These are phyloP conservation scores for Drosophila santomea DNA, from an alignment of 1,140 invertebrate genomes.

Conservation along the genomic window DNA sequence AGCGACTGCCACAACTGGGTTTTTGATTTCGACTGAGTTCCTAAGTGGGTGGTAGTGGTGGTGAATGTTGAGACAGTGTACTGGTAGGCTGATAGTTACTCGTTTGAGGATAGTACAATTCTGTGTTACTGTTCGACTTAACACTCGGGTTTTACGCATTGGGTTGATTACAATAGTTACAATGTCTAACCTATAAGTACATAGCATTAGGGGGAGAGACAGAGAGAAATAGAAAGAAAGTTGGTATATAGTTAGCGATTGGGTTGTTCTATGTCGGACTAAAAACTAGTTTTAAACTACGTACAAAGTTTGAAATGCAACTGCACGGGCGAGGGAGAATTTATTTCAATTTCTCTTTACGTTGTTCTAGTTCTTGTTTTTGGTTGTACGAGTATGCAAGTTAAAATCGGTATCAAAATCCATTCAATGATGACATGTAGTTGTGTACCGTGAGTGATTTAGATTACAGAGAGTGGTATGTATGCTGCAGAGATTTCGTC, in stretches of 20 bases:
- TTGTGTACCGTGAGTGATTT: slow-evolving; percentile 29
- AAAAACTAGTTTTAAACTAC: slow-evolving; percentile 60
- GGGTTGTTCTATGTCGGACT: slow-evolving; percentile 64
- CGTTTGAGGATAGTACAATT: slow-evolving; percentile 36
- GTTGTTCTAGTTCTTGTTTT: slow-evolving; percentile 13
- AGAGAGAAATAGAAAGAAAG: slow-evolving; percentile 79
- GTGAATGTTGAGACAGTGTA: slow-evolving; percentile 48
- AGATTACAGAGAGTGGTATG: slow-evolving; percentile 26
- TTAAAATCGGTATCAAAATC: slow-evolving; percentile 75
- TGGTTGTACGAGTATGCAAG: slow-evolving; percentile 32
- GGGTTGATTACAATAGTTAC: slow-evolving; percentile 66
- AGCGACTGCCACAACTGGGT: slow-evolving; percentile 46
- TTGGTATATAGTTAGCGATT: slow-evolving; percentile 70
- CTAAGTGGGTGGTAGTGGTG: slow-evolving; percentile 38
- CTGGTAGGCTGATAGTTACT: slow-evolving; percentile 53
- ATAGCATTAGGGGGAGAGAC: slow-evolving; percentile 71
- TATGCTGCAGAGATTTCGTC: slow-evolving; percentile 37
- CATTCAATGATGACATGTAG: slow-evolving; percentile 41
- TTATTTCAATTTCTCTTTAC: slow-evolving; percentile 15
- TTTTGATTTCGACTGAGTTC: slow-evolving; percentile 22
- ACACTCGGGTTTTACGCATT: slow-evolving; percentile 23
- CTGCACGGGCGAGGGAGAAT: slow-evolving; percentile 25
- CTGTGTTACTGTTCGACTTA: slow-evolving; percentile 22
- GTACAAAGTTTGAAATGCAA: slow-evolving; percentile 71
- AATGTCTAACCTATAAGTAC: slow-evolving; percentile 81